Evolutionary conservation across 1,140 invertebrate genomes (phyloP).

Genomic region (Bradysia coprophila): DNA sequence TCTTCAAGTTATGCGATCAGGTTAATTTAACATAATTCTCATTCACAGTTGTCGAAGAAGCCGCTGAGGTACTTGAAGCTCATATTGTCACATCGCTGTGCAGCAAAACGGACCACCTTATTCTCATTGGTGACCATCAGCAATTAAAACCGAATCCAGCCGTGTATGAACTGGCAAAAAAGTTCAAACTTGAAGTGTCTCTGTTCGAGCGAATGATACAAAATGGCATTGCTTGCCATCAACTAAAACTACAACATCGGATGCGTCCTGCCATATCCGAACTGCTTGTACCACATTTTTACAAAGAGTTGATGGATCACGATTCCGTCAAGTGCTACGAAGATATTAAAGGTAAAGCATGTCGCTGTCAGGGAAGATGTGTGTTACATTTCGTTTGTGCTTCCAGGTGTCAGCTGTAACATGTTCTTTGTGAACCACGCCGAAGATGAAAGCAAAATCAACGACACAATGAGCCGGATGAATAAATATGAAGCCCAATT

Average conservation of each 20-base stretch:
- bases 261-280: constrained; percentile 44
- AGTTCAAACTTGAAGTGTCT: constrained; percentile 45
- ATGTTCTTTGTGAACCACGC: constrained; percentile 3
- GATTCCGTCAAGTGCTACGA: constrained; percentile 27
- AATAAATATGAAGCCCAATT: constrained; percentile 41
- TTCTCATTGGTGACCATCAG: constrained; percentile 67
- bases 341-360: constrained; percentile 39
- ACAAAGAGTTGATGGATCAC: constrained; percentile 34
- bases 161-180: constrained; percentile 32
- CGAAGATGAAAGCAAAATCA: constrained; percentile 27
- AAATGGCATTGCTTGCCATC: constrained; percentile 30
- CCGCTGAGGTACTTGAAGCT: constrained; percentile 64
- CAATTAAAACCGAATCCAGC: constrained; percentile 48
- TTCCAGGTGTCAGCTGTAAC: background rate
- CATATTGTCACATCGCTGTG: constrained; percentile 55
- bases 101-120: constrained; percentile 54
- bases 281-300: constrained; percentile 39
- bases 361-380: constrained; percentile 31
- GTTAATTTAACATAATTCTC: constrained; percentile 41
- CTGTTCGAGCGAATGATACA: constrained; percentile 55
- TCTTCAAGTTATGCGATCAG: constrained; percentile 5
- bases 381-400: constrained; percentile 3
- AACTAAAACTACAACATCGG: constrained; percentile 38
- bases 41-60: constrained; percentile 54
- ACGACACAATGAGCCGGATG: constrained; percentile 4